Base-by-base conservation (phyloP, 2,113 vertebrate genomes). In the Zosterops hypoxanthus region DNA sequence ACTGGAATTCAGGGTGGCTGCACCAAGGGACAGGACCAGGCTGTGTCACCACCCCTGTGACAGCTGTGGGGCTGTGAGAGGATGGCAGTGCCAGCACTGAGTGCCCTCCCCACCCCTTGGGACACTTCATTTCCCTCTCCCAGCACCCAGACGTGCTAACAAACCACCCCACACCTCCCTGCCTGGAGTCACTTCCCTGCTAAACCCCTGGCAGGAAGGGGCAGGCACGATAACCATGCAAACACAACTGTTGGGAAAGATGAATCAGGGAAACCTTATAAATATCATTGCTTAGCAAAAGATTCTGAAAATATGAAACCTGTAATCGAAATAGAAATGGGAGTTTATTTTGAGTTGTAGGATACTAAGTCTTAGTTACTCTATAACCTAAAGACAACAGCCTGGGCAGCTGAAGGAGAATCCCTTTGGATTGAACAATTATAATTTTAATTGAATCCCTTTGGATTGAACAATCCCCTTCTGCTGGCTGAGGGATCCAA, bases 141-240 rank as follows among this genome's bases (percentile, higher is more conserved):
- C 26, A 3, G n/a, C 33, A 18, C 21, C 1, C 4, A 9, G 82
- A 52, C 2, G 33, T 94, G 95, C 28, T 90, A 86, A 93, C 15
- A 59, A 36, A 50, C 6, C 72, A 90, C 21, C 81, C 19, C 31
- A 8, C 61, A 6, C 42, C 21, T 29, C 86, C 65, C 78, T 63
- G 83, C 90, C 94, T 65, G 59, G 8, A 39, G 91, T 86, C 94
- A 4, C 95, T 46, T n/a, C 25, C 95, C 96, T 92, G 97, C 92
- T 91, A 96, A 97, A 92, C n/a, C 75, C 95, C 89, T 1, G 56
- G 90, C 88, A 91, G 86, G 92, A 61, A 52, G 95, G 93, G 92
- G 57, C 93, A 93, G 92, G 49, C 92, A 59, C 14, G 75, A 97
- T 92, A 97, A 93, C 86, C 2, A 6, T 10, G 73, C 86, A n/a